Conservation (phyloP, 2,888 invertebrate species). For the Rhogogaster chlorosoma region DNA sequence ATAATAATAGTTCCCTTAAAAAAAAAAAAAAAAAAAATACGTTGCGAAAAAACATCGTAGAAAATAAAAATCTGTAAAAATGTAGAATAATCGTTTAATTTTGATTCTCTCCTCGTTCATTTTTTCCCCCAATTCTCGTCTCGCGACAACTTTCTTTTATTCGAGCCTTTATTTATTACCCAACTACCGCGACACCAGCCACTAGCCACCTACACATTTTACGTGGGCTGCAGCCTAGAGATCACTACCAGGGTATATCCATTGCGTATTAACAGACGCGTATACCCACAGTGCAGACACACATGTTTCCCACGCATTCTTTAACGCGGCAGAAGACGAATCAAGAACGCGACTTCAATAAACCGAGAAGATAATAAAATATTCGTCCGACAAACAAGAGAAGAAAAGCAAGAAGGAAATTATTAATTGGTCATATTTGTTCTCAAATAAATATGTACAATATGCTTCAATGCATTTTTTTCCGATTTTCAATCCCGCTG, state of each 20-base stretch:
- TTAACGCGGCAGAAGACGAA: not conserved
- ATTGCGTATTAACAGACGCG: constrained; percentile 16
- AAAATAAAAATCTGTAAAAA: not conserved
- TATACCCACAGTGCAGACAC: not conserved
- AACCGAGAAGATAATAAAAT: not conserved
- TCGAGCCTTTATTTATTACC: constrained; percentile 20
- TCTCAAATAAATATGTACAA: not conserved
- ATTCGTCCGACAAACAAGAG: not conserved
- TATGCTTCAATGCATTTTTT: too few species aligned
- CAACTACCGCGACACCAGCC: not conserved
- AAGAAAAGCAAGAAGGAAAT: not conserved
- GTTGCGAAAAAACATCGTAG: not conserved
- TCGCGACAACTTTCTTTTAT: not conserved
- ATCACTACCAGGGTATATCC: not conserved
- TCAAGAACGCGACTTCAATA: not conserved
- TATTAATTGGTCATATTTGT: not conserved
- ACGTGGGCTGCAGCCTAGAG: constrained; percentile 1
- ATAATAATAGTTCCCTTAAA: too few species aligned
- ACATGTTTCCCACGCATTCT: constrained; percentile 33
- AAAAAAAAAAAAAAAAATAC: not conserved
- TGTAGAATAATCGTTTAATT: not conserved
- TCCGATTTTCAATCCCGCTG: too few species aligned
- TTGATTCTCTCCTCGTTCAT: not conserved
- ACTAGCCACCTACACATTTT: constrained; percentile 9
- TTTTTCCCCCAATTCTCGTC: not conserved